Evolutionary conservation across 2,797 vertebrate genomes (phyloP), one percentile per base, ranked within the genome.

Genomic region (Pteronotus mesoamericanus): DNA sequence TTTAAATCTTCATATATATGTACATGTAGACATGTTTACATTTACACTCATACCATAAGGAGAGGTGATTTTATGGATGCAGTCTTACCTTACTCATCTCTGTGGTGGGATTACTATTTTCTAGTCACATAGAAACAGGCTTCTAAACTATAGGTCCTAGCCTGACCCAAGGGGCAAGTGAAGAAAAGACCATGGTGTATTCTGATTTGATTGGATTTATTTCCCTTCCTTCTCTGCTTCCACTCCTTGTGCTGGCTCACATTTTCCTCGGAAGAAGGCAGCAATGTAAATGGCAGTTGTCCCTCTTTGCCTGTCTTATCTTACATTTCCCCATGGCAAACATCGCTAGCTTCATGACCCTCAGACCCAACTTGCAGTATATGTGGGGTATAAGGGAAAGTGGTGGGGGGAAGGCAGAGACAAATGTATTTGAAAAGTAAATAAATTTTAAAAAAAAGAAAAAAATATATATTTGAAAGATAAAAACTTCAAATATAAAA

Each of bases 211-310:
- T 89, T 92, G 95, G 44, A 77, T 93, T 85, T 71, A 44, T 16
- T 84, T 57, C 64, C 39, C 24, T 69, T 72, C 24, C 64, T 44
- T 10, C 7, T 71, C 7, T 61, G 10, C 57, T 94, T 86, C 18
- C 24, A 84, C 71, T 91, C 39, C 53, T 77, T 69, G n/a, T 89
- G 37, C 55, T 71, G 34, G 48, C 21, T 18, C 21, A 24, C 8
- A 57, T 96, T 95, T 95, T 93, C 59, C 75, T 69, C 51, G 83
- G 59, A 90, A 87, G 89, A 85, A 78, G 26, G 77, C 32, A 88
- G 5, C 86, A 21, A 48, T 78, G 15, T 48, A 42, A 85, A 18
- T 89, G 57, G 32, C 10, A 74, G 0, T 84, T 92, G 83, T 42
- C 9, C 26, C 26, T 74, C 55, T 77, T 91, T 80, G 46, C 66